Base-by-base conservation (phyloP, 2,113 vertebrate genomes). In the Scomber colias region DNA sequence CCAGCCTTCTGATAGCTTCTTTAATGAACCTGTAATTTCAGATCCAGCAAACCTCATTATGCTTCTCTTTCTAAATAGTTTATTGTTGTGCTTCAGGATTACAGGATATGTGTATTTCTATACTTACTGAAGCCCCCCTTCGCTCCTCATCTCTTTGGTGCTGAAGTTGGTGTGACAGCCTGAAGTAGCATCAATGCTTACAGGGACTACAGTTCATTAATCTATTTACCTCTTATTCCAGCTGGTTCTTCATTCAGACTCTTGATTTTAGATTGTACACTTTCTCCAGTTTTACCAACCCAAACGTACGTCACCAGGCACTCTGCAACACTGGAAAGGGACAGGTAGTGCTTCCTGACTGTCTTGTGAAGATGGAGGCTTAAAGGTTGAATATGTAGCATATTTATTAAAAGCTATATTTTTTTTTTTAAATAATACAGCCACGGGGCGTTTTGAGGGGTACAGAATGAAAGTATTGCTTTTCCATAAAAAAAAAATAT, bases 231-330 rank as follows among this genome's bases (percentile, higher is more conserved):
- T 93, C 93, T 78, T 0, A 93, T 6, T 72, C 81, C 80, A 30
- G 90, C 92, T 10, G 94, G 94, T 56, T 95, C 94, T 50, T 77
- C 81, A 0, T 86, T 45, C 15, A 95, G 85, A n/a, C 94, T 95
- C 75, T 79, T 87, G 74, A 89, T 95, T 81, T 95, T 95, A 77
- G 85, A 90, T 60, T 89, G 88, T 30, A 95, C 84, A 0, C 92
- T 89, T 72, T 94, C 93, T 0, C 92, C 92, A 0, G 82, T 89
- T 31, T 94, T 89, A 0, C 95, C 93, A n/a, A 95, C 92, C 95
- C 95, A 95, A 4, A 95, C 81, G 3, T 95, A 95, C 5, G 92
- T 95, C 57, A 93, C 92, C 84, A 92, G 88, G 2, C 90, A 93
- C 73, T n/a, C 15, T 0, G 78, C 79, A 0, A 87, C 88, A 60